A percentile compares a stretch with the other conserved stretches of the same genome.
phyloP scores from a whole-genome alignment of 2,797 vertebrate species.

The Kryptopterus vitreolus region DNA sequence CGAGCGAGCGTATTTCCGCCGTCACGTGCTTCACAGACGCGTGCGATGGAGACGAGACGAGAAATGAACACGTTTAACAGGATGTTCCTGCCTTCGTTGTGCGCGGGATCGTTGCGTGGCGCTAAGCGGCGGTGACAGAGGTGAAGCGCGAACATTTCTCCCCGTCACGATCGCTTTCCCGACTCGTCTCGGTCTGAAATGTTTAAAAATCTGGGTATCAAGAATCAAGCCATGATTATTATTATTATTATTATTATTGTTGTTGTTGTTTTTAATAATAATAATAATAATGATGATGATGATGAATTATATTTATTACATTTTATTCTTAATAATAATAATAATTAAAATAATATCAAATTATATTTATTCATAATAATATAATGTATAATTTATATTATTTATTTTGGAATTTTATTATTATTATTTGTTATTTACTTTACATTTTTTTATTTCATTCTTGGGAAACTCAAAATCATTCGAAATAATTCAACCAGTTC shows the following conservation, averaged over 20 bases:
- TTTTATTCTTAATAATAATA: no score
- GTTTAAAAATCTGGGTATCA: neutral
- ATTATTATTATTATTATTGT: no score
- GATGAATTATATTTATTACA: neutral
- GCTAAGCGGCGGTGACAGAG: slow-evolving; percentile 40
- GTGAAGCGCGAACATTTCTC: slow-evolving; percentile 32
- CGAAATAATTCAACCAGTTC: neutral
- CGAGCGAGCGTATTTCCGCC: slow-evolving; percentile 69
- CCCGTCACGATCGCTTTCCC: slow-evolving; percentile 32
- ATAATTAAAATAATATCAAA: no score
- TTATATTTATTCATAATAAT: no score
- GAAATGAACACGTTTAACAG: slow-evolving; percentile 25
- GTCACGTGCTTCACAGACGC: slow-evolving; percentile 50
- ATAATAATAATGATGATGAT: neutral
- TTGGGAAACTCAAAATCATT: neutral
- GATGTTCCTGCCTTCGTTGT: slow-evolving; percentile 30
- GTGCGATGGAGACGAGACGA: slow-evolving; percentile 33
- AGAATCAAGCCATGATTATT: neutral
- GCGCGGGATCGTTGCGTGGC: slow-evolving; percentile 24
- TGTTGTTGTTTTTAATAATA: no score
- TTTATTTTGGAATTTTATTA: no score
- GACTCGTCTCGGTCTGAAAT: slow-evolving; percentile 21
- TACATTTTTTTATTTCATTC: neutral
- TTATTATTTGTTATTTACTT: no score
- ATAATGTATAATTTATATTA: no score